phyloP scores from a whole-genome alignment of 2,888 invertebrate species.

The Rhimphoctona megacephalus region DNA sequence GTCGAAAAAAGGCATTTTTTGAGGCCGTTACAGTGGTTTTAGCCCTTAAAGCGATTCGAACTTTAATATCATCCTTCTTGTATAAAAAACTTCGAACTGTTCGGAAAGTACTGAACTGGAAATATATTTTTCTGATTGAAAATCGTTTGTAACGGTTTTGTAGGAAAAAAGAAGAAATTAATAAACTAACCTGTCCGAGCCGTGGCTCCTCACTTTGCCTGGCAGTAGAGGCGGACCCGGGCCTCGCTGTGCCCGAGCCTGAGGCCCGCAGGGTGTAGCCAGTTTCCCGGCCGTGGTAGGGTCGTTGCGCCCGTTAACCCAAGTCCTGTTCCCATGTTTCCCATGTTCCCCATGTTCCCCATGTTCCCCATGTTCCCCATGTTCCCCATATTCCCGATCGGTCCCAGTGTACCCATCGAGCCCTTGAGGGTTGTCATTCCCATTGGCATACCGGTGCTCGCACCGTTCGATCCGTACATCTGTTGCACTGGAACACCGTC shows the following conservation, averaged over 20 bases:
- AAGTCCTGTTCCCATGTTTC: slow-evolving; percentile 83
- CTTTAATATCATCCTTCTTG: too few species aligned
- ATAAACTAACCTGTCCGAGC: slow-evolving; percentile 85
- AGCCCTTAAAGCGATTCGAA: too few species aligned
- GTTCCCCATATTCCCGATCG: slow-evolving; percentile 80
- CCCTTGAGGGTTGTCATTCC: slow-evolving; percentile 84
- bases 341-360: slow-evolving; percentile 79
- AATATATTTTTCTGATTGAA: too few species aligned
- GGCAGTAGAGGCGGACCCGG: slow-evolving; percentile 91
- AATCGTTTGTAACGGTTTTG: too few species aligned
- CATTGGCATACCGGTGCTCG: slow-evolving; percentile 85
- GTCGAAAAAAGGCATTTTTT: too few species aligned
- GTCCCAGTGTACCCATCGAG: slow-evolving; percentile 87
- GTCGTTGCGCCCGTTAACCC: slow-evolving; percentile 84
- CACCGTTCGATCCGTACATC: slow-evolving; percentile 91
- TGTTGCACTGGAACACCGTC: slow-evolving; percentile 89
- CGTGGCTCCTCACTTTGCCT: slow-evolving; percentile 89
- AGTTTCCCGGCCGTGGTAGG: slow-evolving; percentile 93
- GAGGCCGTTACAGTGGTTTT: too few species aligned
- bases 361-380: slow-evolving; percentile 81
- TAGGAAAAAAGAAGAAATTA: not conserved
- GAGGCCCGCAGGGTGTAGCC: slow-evolving; percentile 97
- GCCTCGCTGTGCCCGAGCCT: slow-evolving; percentile 91
- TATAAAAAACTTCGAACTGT: too few species aligned
- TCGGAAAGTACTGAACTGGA: too few species aligned